Conservation (phyloP, 2,888 invertebrate genomes). For the Oscheius onirici region DNA sequence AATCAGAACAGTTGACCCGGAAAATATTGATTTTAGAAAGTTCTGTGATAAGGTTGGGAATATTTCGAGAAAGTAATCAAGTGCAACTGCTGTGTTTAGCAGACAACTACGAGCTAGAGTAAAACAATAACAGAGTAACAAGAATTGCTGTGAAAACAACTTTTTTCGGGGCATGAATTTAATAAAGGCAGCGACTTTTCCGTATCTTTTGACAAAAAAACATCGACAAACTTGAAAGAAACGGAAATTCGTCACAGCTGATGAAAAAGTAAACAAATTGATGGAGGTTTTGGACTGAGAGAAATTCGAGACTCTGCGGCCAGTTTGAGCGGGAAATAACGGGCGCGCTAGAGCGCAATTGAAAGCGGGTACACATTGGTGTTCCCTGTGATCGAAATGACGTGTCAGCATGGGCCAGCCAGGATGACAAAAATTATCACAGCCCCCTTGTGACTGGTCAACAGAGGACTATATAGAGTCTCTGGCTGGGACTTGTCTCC, state of each 20-base stretch:
- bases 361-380: slow-evolving; percentile 1
- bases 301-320: slow-evolving; percentile 5
- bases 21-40: neutral
- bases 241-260: neutral
- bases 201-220: neutral
- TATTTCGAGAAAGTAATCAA: neutral
- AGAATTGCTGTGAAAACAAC: too few species aligned
- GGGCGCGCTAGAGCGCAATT: slow-evolving; percentile 3
- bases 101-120: too few species aligned
- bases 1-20: neutral
- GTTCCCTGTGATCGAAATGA: slow-evolving; percentile 12
- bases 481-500: neutral
- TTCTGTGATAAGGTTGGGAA: neutral
- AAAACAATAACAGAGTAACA: too few species aligned
- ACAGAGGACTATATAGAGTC: neutral
- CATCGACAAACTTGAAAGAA: neutral
- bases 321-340: neutral
- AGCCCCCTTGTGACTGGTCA: neutral
- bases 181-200: neutral
- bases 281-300: too few species aligned
- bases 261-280: neutral
- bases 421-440: slow-evolving; percentile 8
- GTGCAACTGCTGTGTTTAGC: neutral
- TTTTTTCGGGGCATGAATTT: neutral
- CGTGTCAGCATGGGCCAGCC: neutral